Conservation (phyloP, 2,113 vertebrate genomes). For the Perca flavescens region DNA sequence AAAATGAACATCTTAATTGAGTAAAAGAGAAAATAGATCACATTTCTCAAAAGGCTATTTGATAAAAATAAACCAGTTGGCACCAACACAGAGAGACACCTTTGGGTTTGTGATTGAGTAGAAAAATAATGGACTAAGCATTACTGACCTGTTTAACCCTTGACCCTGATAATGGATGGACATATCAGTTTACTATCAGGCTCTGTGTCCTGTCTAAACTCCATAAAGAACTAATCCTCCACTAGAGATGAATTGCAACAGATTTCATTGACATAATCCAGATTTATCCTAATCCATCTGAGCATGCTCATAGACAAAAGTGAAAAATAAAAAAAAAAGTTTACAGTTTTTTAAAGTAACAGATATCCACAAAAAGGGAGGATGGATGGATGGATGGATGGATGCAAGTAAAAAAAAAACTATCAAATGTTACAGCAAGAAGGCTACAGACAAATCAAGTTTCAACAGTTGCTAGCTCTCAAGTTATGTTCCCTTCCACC, state of each 20-base stretch:
- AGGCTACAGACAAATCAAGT: neutral
- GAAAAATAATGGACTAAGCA: neutral
- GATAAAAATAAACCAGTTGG: slow-evolving; percentile 44
- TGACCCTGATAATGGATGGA: slow-evolving; percentile 21
- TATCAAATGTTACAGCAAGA: neutral
- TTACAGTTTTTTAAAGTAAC: slow-evolving; percentile 35
- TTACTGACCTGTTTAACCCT: slow-evolving; percentile 15
- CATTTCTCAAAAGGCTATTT: neutral
- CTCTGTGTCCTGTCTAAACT: slow-evolving; percentile 26
- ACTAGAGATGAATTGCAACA: slow-evolving; percentile 43
- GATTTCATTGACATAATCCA: slow-evolving; percentile 68
- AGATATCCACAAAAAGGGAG: slow-evolving; percentile 30
- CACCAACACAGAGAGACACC: slow-evolving; percentile 34
- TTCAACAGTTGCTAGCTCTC: neutral
- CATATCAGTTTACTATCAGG: slow-evolving; percentile 13
- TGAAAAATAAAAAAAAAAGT: slow-evolving; percentile 29
- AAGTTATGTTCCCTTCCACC: slow-evolving; percentile 2
- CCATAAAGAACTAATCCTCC: slow-evolving; percentile 46
- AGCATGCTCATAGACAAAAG: slow-evolving; percentile 28
- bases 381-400: slow-evolving; percentile 56
- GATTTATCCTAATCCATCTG: slow-evolving; percentile 48
- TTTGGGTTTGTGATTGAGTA: slow-evolving; percentile 3
- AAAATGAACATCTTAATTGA: neutral
- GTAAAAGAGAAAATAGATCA: slow-evolving; percentile 12
- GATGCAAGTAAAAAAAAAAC: slow-evolving; percentile 13